A percentile compares a stretch with the other conserved stretches of the same genome.
Conservation (phyloP, 2,888 invertebrate genomes). For the Drosophila fulvimacula region DNA sequence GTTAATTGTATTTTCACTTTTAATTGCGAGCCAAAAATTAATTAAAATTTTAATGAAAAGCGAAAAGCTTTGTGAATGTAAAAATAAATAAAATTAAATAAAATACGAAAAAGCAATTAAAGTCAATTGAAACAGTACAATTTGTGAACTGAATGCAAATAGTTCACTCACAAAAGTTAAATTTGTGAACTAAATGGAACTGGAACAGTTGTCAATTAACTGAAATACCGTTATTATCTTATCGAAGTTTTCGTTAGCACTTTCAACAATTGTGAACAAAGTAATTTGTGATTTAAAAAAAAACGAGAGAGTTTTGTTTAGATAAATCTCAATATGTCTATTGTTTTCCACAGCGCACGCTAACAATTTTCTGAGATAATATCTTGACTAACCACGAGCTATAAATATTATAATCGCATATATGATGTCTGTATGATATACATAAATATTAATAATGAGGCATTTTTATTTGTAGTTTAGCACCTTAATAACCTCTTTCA, state of each 20-base stretch:
- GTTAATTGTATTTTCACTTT: slow-evolving; percentile 36
- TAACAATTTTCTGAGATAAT: slow-evolving; percentile 23
- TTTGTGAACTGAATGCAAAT: not conserved
- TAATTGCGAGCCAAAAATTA: slow-evolving; percentile 52
- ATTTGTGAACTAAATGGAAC: not conserved
- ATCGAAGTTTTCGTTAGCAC: not conserved
- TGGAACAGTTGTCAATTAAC: not conserved
- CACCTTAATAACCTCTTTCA: not conserved
- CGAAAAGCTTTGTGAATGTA: slow-evolving; percentile 4
- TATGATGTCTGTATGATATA: not conserved
- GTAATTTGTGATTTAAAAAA: not conserved
- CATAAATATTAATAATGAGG: not conserved
- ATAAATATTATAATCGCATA: not conserved
- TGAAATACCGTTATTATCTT: not conserved
- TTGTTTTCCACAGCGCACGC: slow-evolving; percentile 3
- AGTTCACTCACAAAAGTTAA: too few species aligned
- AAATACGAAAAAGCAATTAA: not conserved
- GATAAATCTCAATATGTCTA: slow-evolving; percentile 1
- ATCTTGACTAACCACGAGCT: slow-evolving; percentile 24
- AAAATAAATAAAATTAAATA: not conserved
- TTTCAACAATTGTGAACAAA: not conserved
- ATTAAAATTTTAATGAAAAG: slow-evolving; percentile 45
- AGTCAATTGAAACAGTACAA: not conserved
- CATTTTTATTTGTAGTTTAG: not conserved
- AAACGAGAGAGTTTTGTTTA: slow-evolving; percentile 26